Conservation (phyloP, 37 sponge, comb jelly and placozoan genomes). For the Axinella damicornis region DNA sequence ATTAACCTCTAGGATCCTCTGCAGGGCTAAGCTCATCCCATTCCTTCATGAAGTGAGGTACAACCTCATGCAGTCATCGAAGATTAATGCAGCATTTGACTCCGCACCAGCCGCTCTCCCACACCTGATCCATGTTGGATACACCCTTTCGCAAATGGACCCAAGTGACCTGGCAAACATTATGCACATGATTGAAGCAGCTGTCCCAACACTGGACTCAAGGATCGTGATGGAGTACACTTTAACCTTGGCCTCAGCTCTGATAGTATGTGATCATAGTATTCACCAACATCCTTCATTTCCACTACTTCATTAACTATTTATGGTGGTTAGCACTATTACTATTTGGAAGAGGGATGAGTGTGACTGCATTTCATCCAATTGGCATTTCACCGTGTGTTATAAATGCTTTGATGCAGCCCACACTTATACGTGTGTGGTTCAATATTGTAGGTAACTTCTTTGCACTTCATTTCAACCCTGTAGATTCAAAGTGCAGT, state of each 20-base stretch:
- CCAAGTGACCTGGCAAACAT: background rate
- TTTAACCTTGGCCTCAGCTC: background rate
- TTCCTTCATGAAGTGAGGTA: background rate
- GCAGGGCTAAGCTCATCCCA: background rate
- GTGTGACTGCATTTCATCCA: too few species aligned
- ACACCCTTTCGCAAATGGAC: background rate
- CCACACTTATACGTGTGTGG: too few species aligned
- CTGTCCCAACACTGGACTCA: background rate
- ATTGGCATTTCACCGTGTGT: too few species aligned
- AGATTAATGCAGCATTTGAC: background rate
- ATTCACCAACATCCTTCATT: too few species aligned
- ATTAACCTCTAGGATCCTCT: background rate
- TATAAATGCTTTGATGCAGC: too few species aligned
- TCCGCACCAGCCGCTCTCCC: conserved; percentile 10
- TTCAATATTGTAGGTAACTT: too few species aligned
- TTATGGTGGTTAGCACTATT: too few species aligned
- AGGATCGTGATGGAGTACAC: conserved; percentile 1
- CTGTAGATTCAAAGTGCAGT: too few species aligned
- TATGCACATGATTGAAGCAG: background rate
- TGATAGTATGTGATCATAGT: background rate
- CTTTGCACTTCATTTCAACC: too few species aligned
- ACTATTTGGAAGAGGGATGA: too few species aligned
- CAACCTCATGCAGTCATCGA: background rate
- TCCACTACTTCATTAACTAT: too few species aligned
- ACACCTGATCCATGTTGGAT: background rate